A percentile compares a stretch with the other conserved stretches of the same genome.
Evolutionary conservation across 2,113 vertebrate species (phyloP).

Genomic region (Neoarius graeffei): DNA sequence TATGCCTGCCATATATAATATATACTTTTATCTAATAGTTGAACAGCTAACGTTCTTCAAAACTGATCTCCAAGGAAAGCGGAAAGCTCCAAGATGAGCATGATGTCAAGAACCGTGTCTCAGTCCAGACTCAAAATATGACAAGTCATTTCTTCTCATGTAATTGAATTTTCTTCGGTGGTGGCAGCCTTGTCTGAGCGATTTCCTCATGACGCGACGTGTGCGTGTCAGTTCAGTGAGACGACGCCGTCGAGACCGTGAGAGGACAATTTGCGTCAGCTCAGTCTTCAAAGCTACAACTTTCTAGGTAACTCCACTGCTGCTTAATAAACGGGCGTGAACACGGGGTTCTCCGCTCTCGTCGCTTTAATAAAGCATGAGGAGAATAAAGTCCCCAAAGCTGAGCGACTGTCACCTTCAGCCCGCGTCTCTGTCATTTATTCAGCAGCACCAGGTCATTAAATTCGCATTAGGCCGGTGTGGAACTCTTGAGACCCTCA

Average conservation of each 20-base stretch:
- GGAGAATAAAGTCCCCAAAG: conserved; percentile 78
- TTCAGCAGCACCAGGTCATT: conserved; percentile 94
- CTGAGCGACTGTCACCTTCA: conserved; percentile 92
- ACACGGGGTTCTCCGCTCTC: conserved; percentile 24
- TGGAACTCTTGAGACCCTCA: conserved; percentile 88
- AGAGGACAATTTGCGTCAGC: not conserved
- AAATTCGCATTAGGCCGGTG: conserved; percentile 97
- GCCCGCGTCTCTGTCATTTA: conserved; percentile 87
- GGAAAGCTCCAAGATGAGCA: not conserved
- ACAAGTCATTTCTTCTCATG: conserved; percentile 18
- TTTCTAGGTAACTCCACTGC: conserved; percentile 8
- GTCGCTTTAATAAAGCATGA: conserved; percentile 55
- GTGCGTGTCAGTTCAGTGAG: not conserved
- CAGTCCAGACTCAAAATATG: not conserved
- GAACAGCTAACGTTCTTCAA: not conserved
- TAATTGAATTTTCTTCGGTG: conserved; percentile 4
- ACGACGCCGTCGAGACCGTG: not conserved
- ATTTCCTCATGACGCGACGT: conserved; percentile 6
- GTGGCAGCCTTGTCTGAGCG: not conserved
- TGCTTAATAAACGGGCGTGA: conserved; percentile 48
- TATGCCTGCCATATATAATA: not conserved
- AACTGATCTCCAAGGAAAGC: not conserved
- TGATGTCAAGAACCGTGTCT: not conserved
- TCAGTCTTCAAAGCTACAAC: not conserved
- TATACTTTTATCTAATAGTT: not conserved